Base-by-base conservation (phyloP, 1,140 invertebrate genomes). In the Uloborus diversus region DNA sequence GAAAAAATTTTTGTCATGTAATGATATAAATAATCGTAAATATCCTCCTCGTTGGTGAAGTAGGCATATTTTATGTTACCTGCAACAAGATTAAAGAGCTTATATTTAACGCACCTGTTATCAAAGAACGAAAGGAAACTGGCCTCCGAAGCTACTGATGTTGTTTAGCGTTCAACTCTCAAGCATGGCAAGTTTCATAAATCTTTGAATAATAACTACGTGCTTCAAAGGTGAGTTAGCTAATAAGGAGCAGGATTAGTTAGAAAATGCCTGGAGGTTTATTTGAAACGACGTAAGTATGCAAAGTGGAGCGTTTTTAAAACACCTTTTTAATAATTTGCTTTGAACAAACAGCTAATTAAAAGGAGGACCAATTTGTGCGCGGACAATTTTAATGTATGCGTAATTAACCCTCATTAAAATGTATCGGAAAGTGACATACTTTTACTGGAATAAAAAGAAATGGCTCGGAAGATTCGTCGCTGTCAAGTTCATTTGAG, bases 381-480 rank as follows among this genome's bases (percentile, higher is more conserved):
- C 13, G 14, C 14, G 28, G 57, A 61, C 57, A 61, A 61, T 32
- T 61, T 32, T n/a, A 5, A 32, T 61, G 9, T n/a, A 5, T 61
- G 28, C 57, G 30, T 61, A 61, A 61, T 61, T 61, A 61, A 33
- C 30, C 57, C 57, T 61, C 57, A 61, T 61, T 61, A 61, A 61
- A 61, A 32, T 28, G 17, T 33, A 20, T 32, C 28, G n/a, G 57
- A 61, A 32, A 17, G 30, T 32, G 17, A 61, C 30, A n/a, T 32
- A 32, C 17, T 17, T 13, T 13, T 30, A n/a, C 20, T 13, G 2
- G 14, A 33, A 20, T 1, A 0, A 61, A 61, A 32, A 61, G 33
- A 59, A 59, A n/a, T 61, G 28, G 53, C 28, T 61, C 33, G 30
- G 20, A 61, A 61, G 33, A 61, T 33, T 61, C 33, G 20, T 32